Evolutionary conservation across 92 coral and sea anemone species (phyloP), one percentile per base, ranked within the genome.

Genomic region (Nematostella vectensis): DNA sequence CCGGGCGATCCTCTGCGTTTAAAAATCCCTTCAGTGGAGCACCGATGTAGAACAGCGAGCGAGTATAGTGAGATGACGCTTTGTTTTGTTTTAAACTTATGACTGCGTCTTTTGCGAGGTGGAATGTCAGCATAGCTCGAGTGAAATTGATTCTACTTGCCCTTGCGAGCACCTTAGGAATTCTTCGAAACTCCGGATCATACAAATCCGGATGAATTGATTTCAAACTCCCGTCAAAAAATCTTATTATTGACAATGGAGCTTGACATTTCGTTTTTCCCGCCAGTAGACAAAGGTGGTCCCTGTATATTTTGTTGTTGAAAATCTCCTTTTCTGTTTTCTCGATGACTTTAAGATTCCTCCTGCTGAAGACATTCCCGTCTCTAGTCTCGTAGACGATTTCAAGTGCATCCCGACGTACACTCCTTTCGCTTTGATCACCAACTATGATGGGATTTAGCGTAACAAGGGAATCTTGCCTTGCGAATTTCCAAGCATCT

Each of bases 401-500:
- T 62, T 88, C 96, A 16, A 88, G 69, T 19, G 58, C 76, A 53
- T 88, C 94, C 28, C 88, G 73, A 12, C 79, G 81, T 21, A 73
- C 69, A 42, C 72, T 63, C 12, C 96, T 55, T 54, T 88, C 87
- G 50, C 48, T 47, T 28, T 83, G 93, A 26, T 54, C 68, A 29
- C 96, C 93, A 22, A 83, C 94, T 27, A 78, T 65, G 21, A 78
- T 58, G 2, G 94, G 84, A 50, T 81, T 89, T 27, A 88, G 54
- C 23, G 79, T 88, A 25, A 79, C 94, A 23, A 81, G 73, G 12
- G 80, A 69, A 55, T 84, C 87, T 51, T 88, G 94, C 38, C 94
- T 83, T 27, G 75, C 96, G 53, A 79, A 89, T 24, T 80, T 85
- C 96, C 96, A 89, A 0, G 96, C 96, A 56, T 89, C 96, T n/a